Conservation (phyloP, 2,797 vertebrate species). For the Lepilemur septentrionalis region DNA sequence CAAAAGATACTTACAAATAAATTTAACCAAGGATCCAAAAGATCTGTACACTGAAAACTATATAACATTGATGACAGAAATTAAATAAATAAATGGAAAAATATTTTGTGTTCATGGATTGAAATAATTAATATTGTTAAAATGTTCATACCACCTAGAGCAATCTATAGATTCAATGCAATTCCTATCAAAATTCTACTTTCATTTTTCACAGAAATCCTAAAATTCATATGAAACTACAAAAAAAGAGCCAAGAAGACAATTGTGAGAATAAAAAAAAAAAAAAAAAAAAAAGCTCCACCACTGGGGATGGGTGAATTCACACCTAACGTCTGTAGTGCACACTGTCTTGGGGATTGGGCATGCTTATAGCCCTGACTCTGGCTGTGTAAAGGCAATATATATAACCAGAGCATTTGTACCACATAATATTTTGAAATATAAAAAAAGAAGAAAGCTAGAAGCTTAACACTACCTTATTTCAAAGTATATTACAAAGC, state of each 20-base stretch:
- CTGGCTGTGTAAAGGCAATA: too few relatives aligned
- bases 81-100: neutral
- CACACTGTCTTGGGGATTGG: too few relatives aligned
- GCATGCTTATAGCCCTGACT: too few relatives aligned
- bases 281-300: too few relatives aligned
- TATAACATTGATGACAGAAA: neutral
- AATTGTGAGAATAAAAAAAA: neutral
- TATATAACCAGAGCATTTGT: too few relatives aligned
- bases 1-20: neutral
- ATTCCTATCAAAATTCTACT: neutral
- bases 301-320: too few relatives aligned
- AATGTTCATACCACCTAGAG: neutral
- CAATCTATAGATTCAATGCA: neutral
- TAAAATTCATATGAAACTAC: neutral
- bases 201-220: neutral
- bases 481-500: neutral
- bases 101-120: neutral
- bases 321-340: too few relatives aligned
- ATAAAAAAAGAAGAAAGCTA: neutral
- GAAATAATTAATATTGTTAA: neutral
- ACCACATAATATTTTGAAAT: too few relatives aligned
- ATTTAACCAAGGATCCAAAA: neutral
- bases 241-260: neutral
- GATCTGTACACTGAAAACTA: neutral
- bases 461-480: neutral